phyloP scores from a whole-genome alignment of 2,797 vertebrate genomes.

The Protosalanx chinensis region DNA sequence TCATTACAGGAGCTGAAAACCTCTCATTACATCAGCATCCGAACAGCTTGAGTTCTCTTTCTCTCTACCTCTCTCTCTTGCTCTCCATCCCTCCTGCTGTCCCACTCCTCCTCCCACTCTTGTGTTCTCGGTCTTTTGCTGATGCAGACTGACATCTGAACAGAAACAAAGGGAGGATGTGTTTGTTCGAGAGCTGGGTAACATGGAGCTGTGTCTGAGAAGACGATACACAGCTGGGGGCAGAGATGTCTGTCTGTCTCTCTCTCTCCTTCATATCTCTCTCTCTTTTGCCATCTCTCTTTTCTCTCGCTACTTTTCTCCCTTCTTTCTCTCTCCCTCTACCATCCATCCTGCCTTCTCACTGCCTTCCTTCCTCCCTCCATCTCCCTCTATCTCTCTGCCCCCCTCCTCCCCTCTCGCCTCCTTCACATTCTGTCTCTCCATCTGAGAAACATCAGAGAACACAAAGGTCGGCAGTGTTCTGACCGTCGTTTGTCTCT shows the following conservation, averaged over 20 bases:
- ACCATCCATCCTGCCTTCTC: not conserved
- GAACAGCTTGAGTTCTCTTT: conserved; percentile 19
- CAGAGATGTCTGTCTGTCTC: not conserved
- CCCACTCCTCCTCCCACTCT: conserved; percentile 8
- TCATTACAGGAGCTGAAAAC: conserved; percentile 37
- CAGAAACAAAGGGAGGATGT: conserved; percentile 8
- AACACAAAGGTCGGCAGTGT: too few species aligned
- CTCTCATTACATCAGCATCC: conserved; percentile 50
- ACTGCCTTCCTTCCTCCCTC: conserved; percentile 21
- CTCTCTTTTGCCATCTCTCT: not conserved
- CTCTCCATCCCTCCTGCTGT: conserved; percentile 13
- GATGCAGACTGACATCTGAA: not conserved
- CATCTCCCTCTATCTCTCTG: conserved; percentile 34
- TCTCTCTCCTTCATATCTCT: not conserved
- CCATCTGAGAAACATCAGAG: too few species aligned
- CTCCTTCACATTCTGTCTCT: not conserved
- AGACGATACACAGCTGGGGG: not conserved
- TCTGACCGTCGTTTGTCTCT: too few species aligned
- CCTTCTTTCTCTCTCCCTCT: not conserved
- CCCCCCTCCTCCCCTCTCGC: not conserved
- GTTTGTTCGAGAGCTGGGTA: conserved; percentile 17
- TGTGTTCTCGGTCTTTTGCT: not conserved
- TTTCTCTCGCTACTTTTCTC: not conserved
- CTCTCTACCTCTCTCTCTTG: not conserved
- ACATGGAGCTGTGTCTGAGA: not conserved